These are phyloP conservation scores for Panzeria rudis DNA, from an alignment of 2,888 invertebrate species.

Conservation along the genomic window DNA sequence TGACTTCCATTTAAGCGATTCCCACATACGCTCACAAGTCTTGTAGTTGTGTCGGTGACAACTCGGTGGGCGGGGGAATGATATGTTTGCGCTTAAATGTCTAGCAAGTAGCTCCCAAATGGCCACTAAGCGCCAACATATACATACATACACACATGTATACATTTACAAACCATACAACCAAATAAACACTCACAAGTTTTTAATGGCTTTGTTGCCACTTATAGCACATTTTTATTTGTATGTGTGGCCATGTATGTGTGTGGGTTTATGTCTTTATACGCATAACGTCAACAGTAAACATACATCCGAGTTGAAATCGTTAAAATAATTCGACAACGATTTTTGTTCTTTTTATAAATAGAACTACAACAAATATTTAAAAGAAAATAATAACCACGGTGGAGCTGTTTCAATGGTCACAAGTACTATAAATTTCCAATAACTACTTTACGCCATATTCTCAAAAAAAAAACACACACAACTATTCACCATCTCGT, in stretches of 20 bases:
- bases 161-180: constrained; percentile 61
- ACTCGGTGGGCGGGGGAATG: constrained; percentile 5
- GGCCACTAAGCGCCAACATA: constrained; percentile 81
- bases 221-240: constrained; percentile 63
- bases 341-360: constrained; percentile 16
- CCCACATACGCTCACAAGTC: background rate
- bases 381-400: constrained; percentile 82
- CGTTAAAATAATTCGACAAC: constrained; percentile 59
- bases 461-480: background rate
- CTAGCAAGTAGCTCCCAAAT: constrained; percentile 80
- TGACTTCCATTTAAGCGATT: background rate
- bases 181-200: constrained; percentile 70
- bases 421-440: constrained; percentile 66
- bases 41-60: background rate
- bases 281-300: constrained; percentile 44
- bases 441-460: constrained; percentile 49
- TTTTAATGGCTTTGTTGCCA: constrained; percentile 78
- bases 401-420: constrained; percentile 80
- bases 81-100: constrained; percentile 53
- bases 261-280: constrained; percentile 60
- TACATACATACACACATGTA: constrained; percentile 58
- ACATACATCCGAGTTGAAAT: constrained; percentile 43
- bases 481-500: background rate
- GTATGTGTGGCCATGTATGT: constrained; percentile 59
- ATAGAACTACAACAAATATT: constrained; percentile 57